Evolutionary conservation across 2,888 invertebrate species (phyloP).

Genomic region (Himalopsyche tibetana): DNA sequence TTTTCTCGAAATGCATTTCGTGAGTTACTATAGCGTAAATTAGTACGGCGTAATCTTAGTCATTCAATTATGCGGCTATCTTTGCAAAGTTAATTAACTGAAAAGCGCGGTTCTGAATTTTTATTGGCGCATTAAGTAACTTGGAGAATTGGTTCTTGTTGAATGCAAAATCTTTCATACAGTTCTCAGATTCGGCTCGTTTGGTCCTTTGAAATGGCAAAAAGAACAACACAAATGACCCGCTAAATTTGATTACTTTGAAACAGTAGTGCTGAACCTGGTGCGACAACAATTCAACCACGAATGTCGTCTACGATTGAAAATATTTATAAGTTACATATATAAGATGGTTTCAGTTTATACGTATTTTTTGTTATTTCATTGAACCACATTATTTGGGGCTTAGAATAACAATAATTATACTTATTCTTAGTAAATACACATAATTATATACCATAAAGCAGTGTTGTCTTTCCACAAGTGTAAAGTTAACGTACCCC

Average conservation of each 20-base stretch:
- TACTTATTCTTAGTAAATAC: too few relatives aligned
- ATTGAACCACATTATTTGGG: too few relatives aligned
- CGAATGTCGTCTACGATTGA: too few relatives aligned
- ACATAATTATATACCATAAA: too few relatives aligned
- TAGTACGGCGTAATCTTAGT: conserved; percentile 55
- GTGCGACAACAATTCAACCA: too few relatives aligned
- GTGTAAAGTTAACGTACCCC: too few relatives aligned
- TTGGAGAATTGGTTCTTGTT: conserved; percentile 49
- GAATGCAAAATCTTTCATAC: conserved; percentile 41
- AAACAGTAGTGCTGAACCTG: conserved; percentile 11
- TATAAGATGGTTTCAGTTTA: too few relatives aligned
- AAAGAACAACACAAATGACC: conserved; percentile 30
- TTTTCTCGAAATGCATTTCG: conserved; percentile 50
- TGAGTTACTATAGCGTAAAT: conserved; percentile 60
- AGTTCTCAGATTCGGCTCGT: neutral
- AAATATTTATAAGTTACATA: too few relatives aligned
- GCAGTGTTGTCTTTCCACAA: too few relatives aligned
- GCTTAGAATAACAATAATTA: too few relatives aligned
- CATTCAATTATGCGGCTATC: conserved; percentile 52
- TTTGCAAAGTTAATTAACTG: conserved; percentile 61
- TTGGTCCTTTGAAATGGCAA: conserved; percentile 28
- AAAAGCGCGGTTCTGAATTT: conserved; percentile 63
- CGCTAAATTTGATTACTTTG: conserved; percentile 28
- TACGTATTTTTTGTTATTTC: too few relatives aligned
- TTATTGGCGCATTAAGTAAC: conserved; percentile 65